Evolutionary conservation across 1,140 invertebrate genomes (phyloP).

Genomic region (Aphelenchoides besseyi): DNA sequence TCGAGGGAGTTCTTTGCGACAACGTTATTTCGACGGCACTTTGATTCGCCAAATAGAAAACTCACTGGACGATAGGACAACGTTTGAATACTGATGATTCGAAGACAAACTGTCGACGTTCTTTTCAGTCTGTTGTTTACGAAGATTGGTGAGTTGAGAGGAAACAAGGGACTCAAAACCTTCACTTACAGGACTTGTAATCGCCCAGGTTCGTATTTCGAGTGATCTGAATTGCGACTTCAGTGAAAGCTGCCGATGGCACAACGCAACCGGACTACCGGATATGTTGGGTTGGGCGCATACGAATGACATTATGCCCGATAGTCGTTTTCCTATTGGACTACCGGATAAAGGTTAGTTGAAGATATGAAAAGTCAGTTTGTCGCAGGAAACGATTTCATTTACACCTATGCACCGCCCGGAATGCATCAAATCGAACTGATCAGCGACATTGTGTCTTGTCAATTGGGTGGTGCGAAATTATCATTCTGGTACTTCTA

Average conservation of each 20-base stretch:
- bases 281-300: conserved; percentile 21
- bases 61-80: too few relatives aligned
- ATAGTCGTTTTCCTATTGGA: conserved; percentile 7
- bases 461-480: conserved; percentile 31
- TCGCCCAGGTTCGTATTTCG: conserved; percentile 22
- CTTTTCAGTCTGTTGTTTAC: too few relatives aligned
- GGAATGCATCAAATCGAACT: conserved; percentile 28
- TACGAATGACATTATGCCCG: conserved; percentile 24
- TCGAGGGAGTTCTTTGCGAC: too few relatives aligned
- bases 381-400: conserved; percentile 22
- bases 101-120: too few relatives aligned
- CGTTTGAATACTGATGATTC: too few relatives aligned
- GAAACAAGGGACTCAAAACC: too few relatives aligned
- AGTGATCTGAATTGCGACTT: conserved; percentile 25
- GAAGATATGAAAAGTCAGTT: conserved; percentile 5
- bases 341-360: conserved; percentile 21
- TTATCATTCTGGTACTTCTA: conserved; percentile 29
- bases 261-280: conserved; percentile 23
- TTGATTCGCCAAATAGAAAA: too few relatives aligned
- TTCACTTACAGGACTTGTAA: background rate
- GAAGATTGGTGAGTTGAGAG: too few relatives aligned
- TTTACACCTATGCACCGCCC: conserved; percentile 14
- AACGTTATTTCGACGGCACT: too few relatives aligned
- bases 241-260: conserved; percentile 19
- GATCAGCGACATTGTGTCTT: conserved; percentile 24